phyloP scores from a whole-genome alignment of 2,888 invertebrate species.

The Epiblema foenella region DNA sequence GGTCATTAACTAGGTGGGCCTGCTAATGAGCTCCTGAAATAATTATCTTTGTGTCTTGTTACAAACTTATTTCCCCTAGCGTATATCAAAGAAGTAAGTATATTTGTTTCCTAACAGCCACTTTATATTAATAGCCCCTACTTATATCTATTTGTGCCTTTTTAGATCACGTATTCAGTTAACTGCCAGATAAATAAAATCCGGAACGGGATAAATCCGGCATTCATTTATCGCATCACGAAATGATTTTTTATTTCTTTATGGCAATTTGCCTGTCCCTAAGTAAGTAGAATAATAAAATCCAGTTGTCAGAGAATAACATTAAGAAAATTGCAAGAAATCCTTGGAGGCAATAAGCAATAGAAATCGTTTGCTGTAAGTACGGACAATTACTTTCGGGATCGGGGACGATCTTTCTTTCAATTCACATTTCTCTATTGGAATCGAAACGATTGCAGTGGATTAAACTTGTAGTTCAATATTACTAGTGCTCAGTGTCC shows the following conservation, averaged over 20 bases:
- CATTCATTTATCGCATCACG: slow-evolving; percentile 41
- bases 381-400: slow-evolving; percentile 74
- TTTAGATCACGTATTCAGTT: slow-evolving; percentile 34
- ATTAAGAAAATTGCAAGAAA: slow-evolving; percentile 74
- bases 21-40: slow-evolving; percentile 58
- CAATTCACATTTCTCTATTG: slow-evolving; percentile 73
- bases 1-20: slow-evolving; percentile 60
- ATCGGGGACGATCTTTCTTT: slow-evolving; percentile 69
- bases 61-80: slow-evolving; percentile 42
- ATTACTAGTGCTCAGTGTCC: slow-evolving; percentile 32
- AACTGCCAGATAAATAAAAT: slow-evolving; percentile 38
- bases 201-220: slow-evolving; percentile 25
- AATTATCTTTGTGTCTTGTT: slow-evolving; percentile 54
- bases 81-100: slow-evolving; percentile 36
- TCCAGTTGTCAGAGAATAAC: slow-evolving; percentile 71
- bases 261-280: slow-evolving; percentile 37
- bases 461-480: slow-evolving; percentile 55
- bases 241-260: slow-evolving; percentile 44
- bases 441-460: slow-evolving; percentile 65
- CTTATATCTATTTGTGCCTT: slow-evolving; percentile 17
- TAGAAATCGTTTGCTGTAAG: slow-evolving; percentile 73
- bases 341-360: slow-evolving; percentile 73
- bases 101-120: slow-evolving; percentile 36
- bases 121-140: slow-evolving; percentile 41
- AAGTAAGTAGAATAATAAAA: slow-evolving; percentile 62